Conservation (phyloP, 37 sponge, comb jelly and placozoan species). For the Ianthella basta region DNA sequence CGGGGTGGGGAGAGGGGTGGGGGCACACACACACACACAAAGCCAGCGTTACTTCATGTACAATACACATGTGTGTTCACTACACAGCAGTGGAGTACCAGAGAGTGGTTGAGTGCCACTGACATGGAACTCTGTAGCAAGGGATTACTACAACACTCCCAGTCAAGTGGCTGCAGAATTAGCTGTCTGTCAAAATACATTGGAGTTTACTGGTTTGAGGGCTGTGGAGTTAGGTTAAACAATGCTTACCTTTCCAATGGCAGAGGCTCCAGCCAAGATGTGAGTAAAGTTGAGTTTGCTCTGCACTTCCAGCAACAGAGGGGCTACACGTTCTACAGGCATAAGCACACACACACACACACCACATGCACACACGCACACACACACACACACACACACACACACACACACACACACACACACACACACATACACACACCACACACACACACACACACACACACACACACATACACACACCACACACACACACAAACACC, state of each 20-base stretch:
- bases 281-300: conserved; percentile 91
- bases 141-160: too few species aligned
- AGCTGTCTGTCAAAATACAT: not conserved
- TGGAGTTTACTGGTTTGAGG: not conserved
- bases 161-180: too few species aligned
- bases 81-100: not conserved
- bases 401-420: not conserved
- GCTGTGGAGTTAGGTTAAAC: not conserved
- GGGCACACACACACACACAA: too few species aligned
- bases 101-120: not conserved
- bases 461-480: not conserved
- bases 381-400: not conserved
- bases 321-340: conserved; percentile 74
- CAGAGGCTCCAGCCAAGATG: conserved; percentile 86
- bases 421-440: not conserved
- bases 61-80: too few species aligned
- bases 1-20: not conserved
- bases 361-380: too few species aligned
- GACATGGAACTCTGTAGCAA: too few species aligned
- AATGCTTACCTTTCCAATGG: conserved; percentile 91
- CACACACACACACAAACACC: not conserved
- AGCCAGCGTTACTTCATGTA: too few species aligned
- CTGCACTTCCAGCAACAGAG: conserved; percentile 85
- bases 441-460: not conserved
- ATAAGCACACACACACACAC: not conserved